Base-by-base conservation (phyloP, 2,113 vertebrate species). In the Malurus cyaneus region DNA sequence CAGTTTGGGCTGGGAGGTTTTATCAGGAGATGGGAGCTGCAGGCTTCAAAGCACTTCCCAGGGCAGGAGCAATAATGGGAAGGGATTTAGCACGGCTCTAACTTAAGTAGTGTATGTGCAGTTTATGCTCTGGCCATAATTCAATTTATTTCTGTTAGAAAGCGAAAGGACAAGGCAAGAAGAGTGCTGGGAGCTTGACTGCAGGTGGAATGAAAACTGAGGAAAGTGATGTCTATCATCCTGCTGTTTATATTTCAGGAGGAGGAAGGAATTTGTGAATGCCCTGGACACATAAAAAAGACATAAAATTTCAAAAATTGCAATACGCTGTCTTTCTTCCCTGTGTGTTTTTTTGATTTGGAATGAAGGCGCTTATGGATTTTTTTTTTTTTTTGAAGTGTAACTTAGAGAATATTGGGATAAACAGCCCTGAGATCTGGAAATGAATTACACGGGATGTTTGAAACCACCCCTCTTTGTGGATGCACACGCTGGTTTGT, bases 281-380 rank as follows among this genome's bases (percentile, higher is more conserved):
- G 18, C 15, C 29, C 17, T 53, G 12, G 12, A 59, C 15, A 34
- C 24, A 16, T 12, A 29, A 64, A 70, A 79, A 57, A 76, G 8
- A 26, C 11, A 23, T 9, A 9, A 25, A 8, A 46, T 44, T 60
- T 18, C 15, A 23, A 32, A 28, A 42, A 65, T 53, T 74, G 60
- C 39, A 76, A 5, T 23, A 19, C 6, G 1, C 5, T 56, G 0
- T 9, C 20, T 60, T 79, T 62, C 39, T 49, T 2, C 12, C 14
- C 2, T 26, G 4, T 24, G 11, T 46, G 12, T 26, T 44, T 47
- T 24, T 52, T 20, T 32, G 2, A 8, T 66, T 57, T 88, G 36
- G 24, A 79, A 34, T 70, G 18, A 66, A 70, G 31, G 18, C 29
- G 34, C 41, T 73, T 21, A 23, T 49, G 49, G 18, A 26, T 50